These are phyloP conservation scores for Octopus bimaculoides DNA, from an alignment of 1,140 invertebrate genomes.

Conservation along the genomic window DNA sequence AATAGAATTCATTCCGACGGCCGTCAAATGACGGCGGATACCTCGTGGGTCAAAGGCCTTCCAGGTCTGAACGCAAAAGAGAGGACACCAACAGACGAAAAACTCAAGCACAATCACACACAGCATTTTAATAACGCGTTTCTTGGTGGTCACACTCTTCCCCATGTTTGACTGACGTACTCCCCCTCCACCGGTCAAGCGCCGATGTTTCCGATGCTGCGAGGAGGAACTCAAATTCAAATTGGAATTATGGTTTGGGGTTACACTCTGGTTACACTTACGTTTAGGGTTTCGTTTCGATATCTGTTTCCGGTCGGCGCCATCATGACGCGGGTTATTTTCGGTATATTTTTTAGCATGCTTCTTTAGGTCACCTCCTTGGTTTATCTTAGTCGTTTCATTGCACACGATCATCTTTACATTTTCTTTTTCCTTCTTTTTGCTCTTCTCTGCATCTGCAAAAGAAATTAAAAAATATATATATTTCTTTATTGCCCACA, in stretches of 20 bases:
- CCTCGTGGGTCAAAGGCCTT: slow-evolving; percentile 67
- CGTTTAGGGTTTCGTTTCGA: neutral
- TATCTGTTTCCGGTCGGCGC: too few species aligned
- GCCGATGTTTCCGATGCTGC: neutral
- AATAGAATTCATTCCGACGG: slow-evolving; percentile 66
- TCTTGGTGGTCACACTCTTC: slow-evolving; percentile 75
- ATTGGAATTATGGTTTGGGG: neutral
- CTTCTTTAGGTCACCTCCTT: neutral
- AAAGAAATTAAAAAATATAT: neutral
- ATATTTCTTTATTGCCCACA: too few species aligned
- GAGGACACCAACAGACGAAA: slow-evolving; percentile 89
- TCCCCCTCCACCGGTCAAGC: neutral
- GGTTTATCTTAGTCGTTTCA: neutral
- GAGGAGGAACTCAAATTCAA: neutral
- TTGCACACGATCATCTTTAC: neutral
- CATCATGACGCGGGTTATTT: too few species aligned
- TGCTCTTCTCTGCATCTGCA: neutral
- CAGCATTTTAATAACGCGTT: slow-evolving; percentile 84
- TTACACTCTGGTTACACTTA: neutral
- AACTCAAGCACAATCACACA: slow-evolving; percentile 90
- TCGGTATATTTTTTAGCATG: too few species aligned
- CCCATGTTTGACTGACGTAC: slow-evolving; percentile 66
- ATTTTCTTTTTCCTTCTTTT: neutral
- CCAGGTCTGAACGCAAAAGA: slow-evolving; percentile 81
- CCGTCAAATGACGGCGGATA: slow-evolving; percentile 57